A percentile compares a stretch with the other conserved stretches of the same genome.
phyloP scores from a whole-genome alignment of 2,113 vertebrate genomes.

The Rhea americana region DNA sequence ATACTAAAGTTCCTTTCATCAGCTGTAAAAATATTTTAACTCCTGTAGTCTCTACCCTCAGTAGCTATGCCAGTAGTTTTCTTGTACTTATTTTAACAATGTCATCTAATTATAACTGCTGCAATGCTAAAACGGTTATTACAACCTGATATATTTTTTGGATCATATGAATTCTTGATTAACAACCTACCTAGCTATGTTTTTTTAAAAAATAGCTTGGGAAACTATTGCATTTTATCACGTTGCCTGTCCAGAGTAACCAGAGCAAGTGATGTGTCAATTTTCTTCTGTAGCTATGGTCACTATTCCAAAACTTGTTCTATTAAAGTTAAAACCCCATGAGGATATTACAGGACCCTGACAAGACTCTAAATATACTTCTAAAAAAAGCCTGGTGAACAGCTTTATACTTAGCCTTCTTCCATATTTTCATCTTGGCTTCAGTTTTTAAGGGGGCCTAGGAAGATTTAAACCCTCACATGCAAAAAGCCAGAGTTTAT shows the following conservation, averaged over 20 bases:
- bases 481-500: neutral
- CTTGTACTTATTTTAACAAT: neutral
- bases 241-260: neutral
- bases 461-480: neutral
- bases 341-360: neutral
- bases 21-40: neutral
- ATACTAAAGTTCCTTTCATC: neutral
- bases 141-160: neutral
- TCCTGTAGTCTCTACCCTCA: neutral
- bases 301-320: neutral
- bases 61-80: neutral
- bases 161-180: neutral
- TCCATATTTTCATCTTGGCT: neutral
- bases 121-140: neutral
- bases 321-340: neutral
- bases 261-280: neutral
- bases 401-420: neutral
- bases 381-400: neutral
- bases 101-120: neutral
- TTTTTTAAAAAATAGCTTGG: neutral
- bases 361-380: neutral
- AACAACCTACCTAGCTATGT: neutral
- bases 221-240: neutral
- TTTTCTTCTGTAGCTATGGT: neutral
- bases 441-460: neutral